Base-by-base conservation (phyloP, 2,888 invertebrate genomes). In the Pammene fasciana region DNA sequence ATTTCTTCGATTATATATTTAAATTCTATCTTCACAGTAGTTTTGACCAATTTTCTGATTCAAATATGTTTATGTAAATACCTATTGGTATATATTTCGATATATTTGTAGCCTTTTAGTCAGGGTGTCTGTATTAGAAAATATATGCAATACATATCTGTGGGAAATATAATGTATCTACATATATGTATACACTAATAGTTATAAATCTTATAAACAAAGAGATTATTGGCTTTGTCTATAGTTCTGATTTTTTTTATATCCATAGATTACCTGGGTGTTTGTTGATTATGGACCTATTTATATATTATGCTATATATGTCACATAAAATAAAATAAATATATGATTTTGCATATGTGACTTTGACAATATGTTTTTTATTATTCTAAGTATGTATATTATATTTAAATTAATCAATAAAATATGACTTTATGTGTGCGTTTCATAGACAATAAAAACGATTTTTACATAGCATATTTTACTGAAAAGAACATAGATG, bases 361-460 rank as follows among this genome's bases (percentile, higher is more conserved):
- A 89, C 88, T 87, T 84, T 78, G 89, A 90, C 90, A 90, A 90
- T 89, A 90, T 88, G 75, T 81, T 85, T 68, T 65, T 61, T 70
- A 54, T 61, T 70, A 55, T 65, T 71, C 14, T 16, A 36, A 61
- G 45, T 64, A 61, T 57, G 43, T 65, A 48, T 65, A 38, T 34
- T 56, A 34, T 34, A 34, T 46, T 13, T 13, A 38, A 55, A 13
- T 7, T 60, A 34, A 16, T 55, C 7, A 43, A 41, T 48, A 45
- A 62, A 46, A 52, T 59, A n/a, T n/a, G n/a, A 54, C 38, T 4
- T 11, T 52, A 48, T 62, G n/a, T 57, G 56, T 68, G 67, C 48
- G 26, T 60, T 64, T 45, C 46, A 46, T 54, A 41, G 54, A 60
- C 64, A 67, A 59, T 67, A 65, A 64, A 68, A 16, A 50, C 54